Percentiles rank a stretch among this genome's conserved stretches.
Evolutionary conservation across 1,140 invertebrate genomes (phyloP).

Genomic region (Colletes latitarsis): DNA sequence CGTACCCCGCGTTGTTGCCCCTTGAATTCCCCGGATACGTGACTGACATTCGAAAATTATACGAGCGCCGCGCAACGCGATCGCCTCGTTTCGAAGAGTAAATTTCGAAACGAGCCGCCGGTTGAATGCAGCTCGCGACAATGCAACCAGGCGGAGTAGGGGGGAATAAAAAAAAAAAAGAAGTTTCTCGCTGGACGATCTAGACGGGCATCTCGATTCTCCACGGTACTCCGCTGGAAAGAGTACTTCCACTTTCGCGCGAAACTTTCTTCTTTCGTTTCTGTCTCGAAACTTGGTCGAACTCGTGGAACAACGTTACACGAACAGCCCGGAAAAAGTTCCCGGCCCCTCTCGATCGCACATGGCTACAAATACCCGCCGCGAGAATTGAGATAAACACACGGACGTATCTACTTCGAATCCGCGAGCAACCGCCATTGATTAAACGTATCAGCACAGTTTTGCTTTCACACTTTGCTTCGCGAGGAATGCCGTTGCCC

Average conservation of each 20-base stretch:
- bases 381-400: conserved; percentile 43
- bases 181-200: conserved; percentile 1
- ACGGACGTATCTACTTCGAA: neutral
- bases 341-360: conserved; percentile 18
- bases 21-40: neutral
- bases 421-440: neutral
- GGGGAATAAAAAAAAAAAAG: neutral
- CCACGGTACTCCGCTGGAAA: neutral
- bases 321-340: conserved; percentile 34
- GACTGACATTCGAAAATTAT: neutral
- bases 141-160: too few relatives aligned
- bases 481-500: neutral
- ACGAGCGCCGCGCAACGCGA: neutral
- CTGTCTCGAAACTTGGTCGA: conserved; percentile 43
- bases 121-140: neutral
- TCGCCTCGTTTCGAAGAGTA: neutral
- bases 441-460: neutral
- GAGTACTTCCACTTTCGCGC: conserved; percentile 21
- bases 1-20: neutral
- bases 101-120: neutral
- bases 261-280: conserved; percentile 39
- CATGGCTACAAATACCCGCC: conserved; percentile 31
- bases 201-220: conserved; percentile 18
- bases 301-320: conserved; percentile 40
- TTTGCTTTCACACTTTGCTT: neutral